Base-by-base conservation (phyloP, 2,888 invertebrate species). In the Neria commutata region DNA sequence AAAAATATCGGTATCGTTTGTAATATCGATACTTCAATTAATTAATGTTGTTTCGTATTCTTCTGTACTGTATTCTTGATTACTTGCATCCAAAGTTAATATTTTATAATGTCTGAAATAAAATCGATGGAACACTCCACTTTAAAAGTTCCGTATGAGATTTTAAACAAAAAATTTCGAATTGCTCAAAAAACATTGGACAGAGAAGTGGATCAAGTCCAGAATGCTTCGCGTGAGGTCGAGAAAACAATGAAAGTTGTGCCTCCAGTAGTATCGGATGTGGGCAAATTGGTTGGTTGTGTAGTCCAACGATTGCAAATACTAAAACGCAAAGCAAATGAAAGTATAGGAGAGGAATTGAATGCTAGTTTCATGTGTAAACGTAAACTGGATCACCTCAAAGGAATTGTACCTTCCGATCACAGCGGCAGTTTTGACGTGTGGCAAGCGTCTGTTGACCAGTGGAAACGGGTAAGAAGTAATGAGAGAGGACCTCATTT, bases 91-190 rank as follows among this genome's bases (percentile, higher is more conserved):
- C n/a, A n/a, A n/a, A n/a, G n/a, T n/a, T n/a, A n/a, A n/a, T n/a
- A 29, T 37, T 62, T 29, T 42, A 83, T 75, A 73, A 95, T 95
- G 95, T 91, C 94, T 80, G 96, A 97, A 84, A 86, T 97, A 63
- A 95, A 93, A 83, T 92, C 94, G 66, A 84, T 98, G 79, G 98
- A 98, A 83, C 96, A 98, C 84, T 92, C 96, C 53, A 96, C 97
- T 24, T 85, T 98, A 67, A 97, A 97, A 88, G 96, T 98, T 66
- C 98, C 98, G 1, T 99, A 98, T 77, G 99, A 99, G 83, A 88
- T 98, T 50, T 85, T 99, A 66, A 99, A 99, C 83, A 98, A 98
- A 81, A 94, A 94, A 73, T 99, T 98, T 81, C 90, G 98, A 56
- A 89, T 91, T 47, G 94, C 97, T 2, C 98, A 99, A 82, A 95